Conservation (phyloP, 1,140 invertebrate species). For the Rhagoletis pomonella region DNA sequence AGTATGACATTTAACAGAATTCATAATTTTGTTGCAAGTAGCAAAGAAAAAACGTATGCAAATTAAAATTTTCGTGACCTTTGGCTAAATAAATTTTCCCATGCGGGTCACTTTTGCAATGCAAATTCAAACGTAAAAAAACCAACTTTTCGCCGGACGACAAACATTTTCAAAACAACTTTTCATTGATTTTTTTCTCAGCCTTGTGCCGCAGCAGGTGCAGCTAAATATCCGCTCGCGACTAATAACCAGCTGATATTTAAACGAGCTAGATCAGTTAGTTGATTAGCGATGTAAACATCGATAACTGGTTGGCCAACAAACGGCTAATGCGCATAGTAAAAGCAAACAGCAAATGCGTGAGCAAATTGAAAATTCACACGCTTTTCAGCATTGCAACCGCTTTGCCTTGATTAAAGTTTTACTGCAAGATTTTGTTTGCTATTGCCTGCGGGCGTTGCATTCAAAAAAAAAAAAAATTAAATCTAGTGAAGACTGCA, state of each 20-base stretch:
- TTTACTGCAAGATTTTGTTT: background rate
- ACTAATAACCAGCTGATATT: conserved; percentile 37
- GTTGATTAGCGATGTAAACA: conserved; percentile 31
- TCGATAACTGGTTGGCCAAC: background rate
- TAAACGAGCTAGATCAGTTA: conserved; percentile 27
- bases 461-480: background rate
- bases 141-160: background rate
- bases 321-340: background rate
- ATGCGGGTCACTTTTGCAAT: too few species aligned
- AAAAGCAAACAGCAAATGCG: conserved; percentile 28
- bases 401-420: too few species aligned
- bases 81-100: too few species aligned
- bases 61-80: too few species aligned
- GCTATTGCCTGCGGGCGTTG: background rate
- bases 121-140: too few species aligned
- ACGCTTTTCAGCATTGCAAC: background rate
- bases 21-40: too few species aligned
- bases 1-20: too few species aligned
- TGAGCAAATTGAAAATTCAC: conserved; percentile 39
- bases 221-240: background rate
- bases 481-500: background rate
- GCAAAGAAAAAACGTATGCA: too few species aligned
- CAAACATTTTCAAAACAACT: conserved; percentile 40
- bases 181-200: conserved; percentile 31
- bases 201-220: conserved; percentile 29